These are phyloP conservation scores for Vesta saturnalis DNA, from an alignment of 2,888 invertebrate species.

Conservation along the genomic window DNA sequence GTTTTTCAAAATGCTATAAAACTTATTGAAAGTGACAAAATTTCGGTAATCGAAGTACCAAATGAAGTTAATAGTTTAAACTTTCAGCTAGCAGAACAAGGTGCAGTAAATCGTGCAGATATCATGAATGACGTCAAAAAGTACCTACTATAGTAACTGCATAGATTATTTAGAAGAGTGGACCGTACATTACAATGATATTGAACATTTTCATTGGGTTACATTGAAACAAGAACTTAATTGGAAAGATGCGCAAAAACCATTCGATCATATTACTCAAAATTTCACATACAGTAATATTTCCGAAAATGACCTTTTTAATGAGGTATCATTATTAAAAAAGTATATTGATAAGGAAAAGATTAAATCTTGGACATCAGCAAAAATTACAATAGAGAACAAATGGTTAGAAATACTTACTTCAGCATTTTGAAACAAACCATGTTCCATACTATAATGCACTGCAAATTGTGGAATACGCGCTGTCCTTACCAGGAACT, in stretches of 20 bases:
- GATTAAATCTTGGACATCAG: constrained; percentile 18
- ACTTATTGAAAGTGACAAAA: constrained; percentile 2
- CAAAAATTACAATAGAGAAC: constrained; percentile 24
- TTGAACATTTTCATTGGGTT: background rate
- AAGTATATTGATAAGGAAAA: constrained; percentile 4
- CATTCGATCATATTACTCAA: background rate
- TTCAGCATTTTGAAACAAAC: constrained; percentile 21
- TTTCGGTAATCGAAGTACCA: background rate
- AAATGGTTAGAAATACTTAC: constrained; percentile 26
- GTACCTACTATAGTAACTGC: background rate
- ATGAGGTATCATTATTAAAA: constrained; percentile 8
- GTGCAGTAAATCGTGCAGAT: background rate
- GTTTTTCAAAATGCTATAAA: background rate
- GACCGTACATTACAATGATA: background rate
- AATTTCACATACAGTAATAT: constrained; percentile 11
- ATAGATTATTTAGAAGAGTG: constrained; percentile 1
- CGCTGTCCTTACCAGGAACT: constrained; percentile 10
- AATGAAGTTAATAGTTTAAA: background rate
- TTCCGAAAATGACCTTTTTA: constrained; percentile 16
- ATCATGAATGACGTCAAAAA: background rate
- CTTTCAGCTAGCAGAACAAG: background rate
- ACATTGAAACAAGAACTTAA: background rate
- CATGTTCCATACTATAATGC: constrained; percentile 19
- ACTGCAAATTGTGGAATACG: constrained; percentile 12
- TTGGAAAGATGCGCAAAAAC: background rate